Base-by-base conservation (phyloP, 2,888 invertebrate species). In the Hedychridium roseum region DNA sequence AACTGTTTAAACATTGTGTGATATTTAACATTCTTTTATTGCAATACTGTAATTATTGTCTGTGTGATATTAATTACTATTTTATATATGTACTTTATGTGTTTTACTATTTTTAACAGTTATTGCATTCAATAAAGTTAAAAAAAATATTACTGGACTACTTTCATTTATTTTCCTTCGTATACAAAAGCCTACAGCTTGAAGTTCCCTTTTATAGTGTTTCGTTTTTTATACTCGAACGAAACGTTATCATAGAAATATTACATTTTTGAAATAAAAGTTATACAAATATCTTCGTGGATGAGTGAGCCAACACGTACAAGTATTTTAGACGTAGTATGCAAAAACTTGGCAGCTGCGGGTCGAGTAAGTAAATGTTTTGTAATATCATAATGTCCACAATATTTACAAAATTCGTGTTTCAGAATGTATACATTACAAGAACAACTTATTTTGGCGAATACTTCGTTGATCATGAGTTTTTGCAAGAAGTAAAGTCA, bases 401-500 rank as follows among this genome's bases (percentile, higher is more conserved):
- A 5, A 18, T 3, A 12, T 28, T 32, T 16, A 7, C 28, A 5
- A 27, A 30, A 11, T 35, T 3, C 21, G 37, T 31, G 40, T 64
- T 62, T 2, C 37, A 73, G 73, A 45, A 11, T 23, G 50, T 47
- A 6, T 62, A 64, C 15, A 32, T 62, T 23, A 71, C 71, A 2
- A 62, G 73, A 16, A 40, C 67, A 2, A 42, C 66, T 5, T 73
- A 70, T 42, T 42, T 72, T 16, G 74, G 73, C 5, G 48, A 61
- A 40, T 74, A 68, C 31, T 14, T 17, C 2, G 64, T 57, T 12
- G 35, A 43, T 6, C 15, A 40, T 7, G 48, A 46, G 20, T 32
- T 42, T 37, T 41, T 73, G 16, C 57, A 43, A 54, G 48, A 64
- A 52, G 73, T 67, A 50, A 21, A n/a, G n/a, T n/a, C n/a, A n/a